Base-by-base conservation (phyloP, 2,113 vertebrate genomes). In the Rhinolophus sinicus region DNA sequence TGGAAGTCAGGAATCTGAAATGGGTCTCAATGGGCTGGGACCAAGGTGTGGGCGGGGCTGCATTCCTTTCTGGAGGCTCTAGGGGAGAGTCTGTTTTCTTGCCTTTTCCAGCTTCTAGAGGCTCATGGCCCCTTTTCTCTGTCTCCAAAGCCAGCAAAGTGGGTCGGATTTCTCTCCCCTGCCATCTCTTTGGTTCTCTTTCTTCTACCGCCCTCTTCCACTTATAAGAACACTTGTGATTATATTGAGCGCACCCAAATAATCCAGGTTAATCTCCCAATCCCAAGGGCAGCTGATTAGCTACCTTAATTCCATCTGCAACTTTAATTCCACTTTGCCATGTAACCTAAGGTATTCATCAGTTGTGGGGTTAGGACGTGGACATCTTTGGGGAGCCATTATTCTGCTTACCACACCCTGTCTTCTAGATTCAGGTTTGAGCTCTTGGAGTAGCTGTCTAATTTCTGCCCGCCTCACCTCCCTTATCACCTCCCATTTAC, bases 341-440 rank as follows among this genome's bases (percentile, higher is more conserved):
- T 33, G 35, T 90, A 70, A 70, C 44, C 58, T 67, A 18, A 78
- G 5, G 11, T 73, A 47, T 54, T 65, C 16, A 22, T 6, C 7
- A 40, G 12, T 54, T 33, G 35, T 77, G n/a, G 73, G 35, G 24
- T 78, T 56, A 85, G 56, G 19, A 54, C 6, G 3, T 16, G 24
- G 52, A 58, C 4, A 4, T 73, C 64, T 78, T 65, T 40, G 60
- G 62, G 64, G 78, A 47, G 11, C 62, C 64, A 24, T 75, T 58
- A 26, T 84, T 86, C 50, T 90, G 72, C 58, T 64, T 75, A 2
- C 73, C 50, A n/a, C 5, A 22, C 12, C 58, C 28, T 8, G 6
- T 75, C 73, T 73, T 8, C 62, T 60, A 16, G 33, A 58, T 89
- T 84, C 40, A 35, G 69, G 52, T 83, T 62, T 54, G 94, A 88